Conservation (phyloP, 2,113 vertebrate genomes). For the Scomber scombrus region DNA sequence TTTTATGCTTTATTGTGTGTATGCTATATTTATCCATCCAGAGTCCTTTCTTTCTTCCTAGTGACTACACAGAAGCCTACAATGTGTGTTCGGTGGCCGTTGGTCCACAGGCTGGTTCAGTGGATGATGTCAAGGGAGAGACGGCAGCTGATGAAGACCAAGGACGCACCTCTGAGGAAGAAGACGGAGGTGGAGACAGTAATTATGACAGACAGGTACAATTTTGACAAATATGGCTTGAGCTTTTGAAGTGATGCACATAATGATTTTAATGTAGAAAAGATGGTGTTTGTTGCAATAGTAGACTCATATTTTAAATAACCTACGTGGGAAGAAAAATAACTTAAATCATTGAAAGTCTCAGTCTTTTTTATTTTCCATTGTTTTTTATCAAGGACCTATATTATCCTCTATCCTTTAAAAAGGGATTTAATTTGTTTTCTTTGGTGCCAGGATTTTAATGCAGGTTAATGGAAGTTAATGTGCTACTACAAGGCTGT, state of each 20-base stretch:
- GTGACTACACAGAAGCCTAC: slow-evolving; percentile 93
- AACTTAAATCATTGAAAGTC: neutral
- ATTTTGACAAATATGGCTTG: neutral
- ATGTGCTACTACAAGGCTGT: slow-evolving; percentile 40
- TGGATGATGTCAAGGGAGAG: slow-evolving; percentile 46
- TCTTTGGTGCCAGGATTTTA: slow-evolving; percentile 24
- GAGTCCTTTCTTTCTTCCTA: slow-evolving; percentile 58
- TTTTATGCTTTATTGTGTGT: neutral
- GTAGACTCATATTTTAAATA: too few species aligned
- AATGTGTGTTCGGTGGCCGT: slow-evolving; percentile 86
- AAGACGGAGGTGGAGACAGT: slow-evolving; percentile 82
- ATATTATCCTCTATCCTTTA: neutral
- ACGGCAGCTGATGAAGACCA: slow-evolving; percentile 87
- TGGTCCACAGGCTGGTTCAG: slow-evolving; percentile 45
- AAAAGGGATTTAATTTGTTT: neutral
- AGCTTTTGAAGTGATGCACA: neutral
- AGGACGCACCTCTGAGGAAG: slow-evolving; percentile 90
- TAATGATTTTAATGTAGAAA: neutral
- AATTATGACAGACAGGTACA: slow-evolving; percentile 87
- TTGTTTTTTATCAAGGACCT: neutral
- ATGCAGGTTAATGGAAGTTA: slow-evolving; percentile 63
- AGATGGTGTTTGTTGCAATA: too few species aligned
- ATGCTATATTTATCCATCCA: neutral
- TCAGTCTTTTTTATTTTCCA: neutral
- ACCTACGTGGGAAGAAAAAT: too few species aligned